A percentile compares a stretch with the other conserved stretches of the same genome.
phyloP scores from a whole-genome alignment of 2,888 invertebrate genomes.

The Nymphalis polychloros region DNA sequence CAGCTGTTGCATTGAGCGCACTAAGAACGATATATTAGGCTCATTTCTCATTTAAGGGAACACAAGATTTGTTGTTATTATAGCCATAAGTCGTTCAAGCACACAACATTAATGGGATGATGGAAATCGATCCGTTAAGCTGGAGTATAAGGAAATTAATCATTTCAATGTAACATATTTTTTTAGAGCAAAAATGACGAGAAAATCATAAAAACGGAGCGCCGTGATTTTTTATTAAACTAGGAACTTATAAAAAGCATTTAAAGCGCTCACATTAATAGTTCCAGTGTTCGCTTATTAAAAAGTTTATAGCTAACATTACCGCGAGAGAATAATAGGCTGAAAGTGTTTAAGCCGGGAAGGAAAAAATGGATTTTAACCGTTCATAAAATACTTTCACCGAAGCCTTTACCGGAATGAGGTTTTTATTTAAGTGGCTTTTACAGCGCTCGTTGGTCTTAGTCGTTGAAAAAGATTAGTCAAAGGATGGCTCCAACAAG shows the following conservation, averaged over 20 bases:
- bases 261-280: conserved; percentile 40
- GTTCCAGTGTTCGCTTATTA: conserved; percentile 44
- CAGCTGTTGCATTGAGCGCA: conserved; percentile 8
- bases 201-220: conserved; percentile 1
- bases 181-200: conserved; percentile 4
- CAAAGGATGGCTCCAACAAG: conserved; percentile 15
- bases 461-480: conserved; percentile 23
- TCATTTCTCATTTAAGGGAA: conserved; percentile 30
- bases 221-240: conserved; percentile 16
- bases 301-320: conserved; percentile 42
- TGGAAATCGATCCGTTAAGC: not conserved
- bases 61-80: conserved; percentile 32
- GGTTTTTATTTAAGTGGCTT: conserved; percentile 17
- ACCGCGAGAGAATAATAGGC: conserved; percentile 33
- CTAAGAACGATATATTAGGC: conserved; percentile 17
- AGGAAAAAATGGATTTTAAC: conserved; percentile 30
- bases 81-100: conserved; percentile 14
- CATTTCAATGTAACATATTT: not conserved
- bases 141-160: not conserved
- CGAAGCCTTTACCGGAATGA: conserved; percentile 13
- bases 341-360: conserved; percentile 34
- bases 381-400: conserved; percentile 22
- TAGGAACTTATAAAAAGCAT: conserved; percentile 25
- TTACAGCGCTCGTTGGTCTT: conserved; percentile 15
- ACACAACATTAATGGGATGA: conserved; percentile 6